Evolutionary conservation across 1,140 invertebrate species (phyloP).

Genomic region (Bombus cullumanus): DNA sequence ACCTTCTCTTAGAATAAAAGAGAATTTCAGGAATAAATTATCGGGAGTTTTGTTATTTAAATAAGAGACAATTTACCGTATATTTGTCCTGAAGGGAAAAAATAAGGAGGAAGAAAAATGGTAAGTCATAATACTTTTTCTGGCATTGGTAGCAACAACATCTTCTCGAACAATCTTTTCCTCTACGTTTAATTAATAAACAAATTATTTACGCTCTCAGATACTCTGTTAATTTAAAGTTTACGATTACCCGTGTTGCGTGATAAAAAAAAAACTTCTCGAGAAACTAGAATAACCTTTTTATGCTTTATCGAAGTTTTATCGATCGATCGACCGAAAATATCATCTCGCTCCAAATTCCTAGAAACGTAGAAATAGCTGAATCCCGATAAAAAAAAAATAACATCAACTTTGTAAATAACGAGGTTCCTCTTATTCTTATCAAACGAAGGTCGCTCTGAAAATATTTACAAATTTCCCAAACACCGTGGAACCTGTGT

Average conservation of each 20-base stretch:
- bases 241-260: no score
- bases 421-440: background rate
- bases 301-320: background rate
- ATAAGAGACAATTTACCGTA: no score
- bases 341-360: background rate
- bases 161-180: background rate
- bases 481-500: background rate
- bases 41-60: background rate
- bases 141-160: background rate
- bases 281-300: background rate
- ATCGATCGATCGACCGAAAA: background rate
- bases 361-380: background rate
- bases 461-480: background rate
- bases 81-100: background rate
- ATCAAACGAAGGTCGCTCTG: background rate
- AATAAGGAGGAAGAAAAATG: background rate
- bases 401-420: background rate
- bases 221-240: background rate
- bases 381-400: background rate
- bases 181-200: background rate
- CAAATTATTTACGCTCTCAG: background rate
- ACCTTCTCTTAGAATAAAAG: background rate
- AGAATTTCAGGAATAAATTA: background rate
- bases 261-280: background rate
- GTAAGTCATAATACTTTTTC: background rate